Base-by-base conservation (phyloP, 2,888 invertebrate genomes). In the Imbricaverruca yamaguchii region DNA sequence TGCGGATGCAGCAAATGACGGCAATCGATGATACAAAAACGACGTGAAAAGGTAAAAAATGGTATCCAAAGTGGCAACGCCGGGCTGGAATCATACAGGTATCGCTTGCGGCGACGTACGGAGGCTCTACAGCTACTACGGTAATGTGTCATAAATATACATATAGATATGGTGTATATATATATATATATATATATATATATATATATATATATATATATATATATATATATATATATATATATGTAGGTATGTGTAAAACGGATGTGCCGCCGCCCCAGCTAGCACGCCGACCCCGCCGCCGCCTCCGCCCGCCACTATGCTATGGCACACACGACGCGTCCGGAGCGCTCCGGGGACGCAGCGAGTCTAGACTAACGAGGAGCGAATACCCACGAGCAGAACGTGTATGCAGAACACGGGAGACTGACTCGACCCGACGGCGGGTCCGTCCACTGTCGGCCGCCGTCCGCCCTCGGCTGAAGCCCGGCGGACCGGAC, bases 1-100 rank as follows among this genome's bases (percentile, higher is more conserved):
- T 53, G 74, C 74, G 23, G n/a, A 59, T 59, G 59, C 59, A 15
- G 59, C 59, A 15, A 59, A 15, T 15, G 59, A 65, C 65, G 65
- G 65, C 65, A 59, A 59, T 59, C 59, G 74, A 74, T 55, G 53
- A 74, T 74, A 74, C 74, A 74, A 74, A 74, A 74, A 74, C 55
- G 74, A 59, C 59, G 74, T 74, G 74, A 74, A 74, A 74, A 74
- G 74, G 74, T 74, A 74, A 74, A 74, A 74, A 74, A 74, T 74
- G 67, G 74, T 74, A 74, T 74, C 74, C 74, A 74, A 74, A 74
- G 74, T 74, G 74, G 53, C 74, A 15, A 59, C 59, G 53, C 25
- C 74, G 23, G 74, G 74, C 74, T 15, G 53, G 74, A 74, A 74
- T 55, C 55, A 74, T 53, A 53, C 59, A 59, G 59, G 59, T 59